Percentiles rank a stretch among this genome's conserved stretches.
phyloP scores from a whole-genome alignment of 1,140 invertebrate genomes.

The Drosophila bipectinata region DNA sequence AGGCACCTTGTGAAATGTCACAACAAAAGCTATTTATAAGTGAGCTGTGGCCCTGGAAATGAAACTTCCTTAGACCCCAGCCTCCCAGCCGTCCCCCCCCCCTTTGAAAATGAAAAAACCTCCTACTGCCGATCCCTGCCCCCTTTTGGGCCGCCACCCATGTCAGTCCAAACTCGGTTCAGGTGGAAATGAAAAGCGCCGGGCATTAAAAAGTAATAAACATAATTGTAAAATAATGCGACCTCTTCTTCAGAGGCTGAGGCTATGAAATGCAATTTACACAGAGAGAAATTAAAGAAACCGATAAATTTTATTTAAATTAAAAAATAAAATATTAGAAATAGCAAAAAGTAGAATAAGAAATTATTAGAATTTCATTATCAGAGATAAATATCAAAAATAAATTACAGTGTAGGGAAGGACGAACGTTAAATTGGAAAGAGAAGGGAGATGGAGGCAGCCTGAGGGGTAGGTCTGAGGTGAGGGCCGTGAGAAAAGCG shows the following conservation, averaged over 20 bases:
- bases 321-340: neutral
- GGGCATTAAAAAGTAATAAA: slow-evolving; percentile 77
- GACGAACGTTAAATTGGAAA: slow-evolving; percentile 32
- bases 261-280: slow-evolving; percentile 41
- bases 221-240: slow-evolving; percentile 74
- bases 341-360: too few species aligned
- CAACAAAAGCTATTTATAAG: slow-evolving; percentile 76
- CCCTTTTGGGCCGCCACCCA: neutral
- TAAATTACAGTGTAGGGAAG: slow-evolving; percentile 26
- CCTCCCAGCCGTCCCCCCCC: too few species aligned
- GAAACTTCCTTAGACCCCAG: slow-evolving; percentile 12
- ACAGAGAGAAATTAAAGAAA: neutral
- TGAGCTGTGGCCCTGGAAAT: slow-evolving; percentile 50
- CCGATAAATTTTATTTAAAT: too few species aligned
- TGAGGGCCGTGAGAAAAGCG: neutral
- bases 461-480: neutral
- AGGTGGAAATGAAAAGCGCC: slow-evolving; percentile 43
- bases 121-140: neutral
- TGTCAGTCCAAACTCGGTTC: slow-evolving; percentile 5
- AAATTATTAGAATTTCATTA: too few species aligned
- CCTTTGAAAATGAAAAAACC: neutral
- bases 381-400: too few species aligned
- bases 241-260: slow-evolving; percentile 1
- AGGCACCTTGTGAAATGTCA: slow-evolving; percentile 56
- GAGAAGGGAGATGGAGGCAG: neutral